Base-by-base conservation (phyloP, 2,113 vertebrate species). In the Numenius arquata region DNA sequence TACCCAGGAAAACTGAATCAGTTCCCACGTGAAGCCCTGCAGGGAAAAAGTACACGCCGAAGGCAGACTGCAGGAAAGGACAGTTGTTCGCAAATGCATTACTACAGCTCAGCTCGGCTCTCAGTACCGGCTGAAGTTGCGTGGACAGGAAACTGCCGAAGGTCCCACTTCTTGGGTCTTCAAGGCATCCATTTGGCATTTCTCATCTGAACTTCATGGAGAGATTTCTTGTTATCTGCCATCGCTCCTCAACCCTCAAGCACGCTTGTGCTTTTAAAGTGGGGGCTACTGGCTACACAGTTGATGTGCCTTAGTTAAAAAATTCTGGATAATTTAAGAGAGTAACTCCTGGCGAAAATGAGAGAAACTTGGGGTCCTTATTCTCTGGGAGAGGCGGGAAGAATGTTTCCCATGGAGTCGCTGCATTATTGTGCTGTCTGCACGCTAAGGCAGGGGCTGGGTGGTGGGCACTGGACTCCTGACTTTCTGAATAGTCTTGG, bases 1-100 rank as follows among this genome's bases (percentile, higher is more conserved):
- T 85, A 88, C 89, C 58, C 78, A 55, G 94, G 72, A 82, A 95
- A 96, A 34, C 68, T 59, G 74, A 96, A 90, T 93, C 81, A 52
- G 78, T 65, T 97, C 82, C 72, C 68, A 27, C 76, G 11, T n/a
- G 77, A 86, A 96, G 87, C 72, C 78, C 78, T 63, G 68, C 65
- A 70, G 86, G 71, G 48, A 45, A 66, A 85, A 77, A 86, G 56
- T 18, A n/a, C 8, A 19, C 27, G 76, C 87, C 94, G 75, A 80
- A 95, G 65, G 89, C 87, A 91, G 85, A 29, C 70, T n/a, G 76
- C 59, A 80, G 82, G 75, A 40, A 88, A 66, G 52, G 47, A 11
- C 1, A 15, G 82, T 4, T 73, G 65, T 77, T 95, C 5, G 2
- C 52, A 67, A 50, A 72, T 12, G 2, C 23, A 29, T 36, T 45